Percentiles rank a stretch among this genome's conserved stretches.
These are phyloP conservation scores for Cercopithecus hamlyni DNA, from an alignment of 2,797 vertebrate species.

Conservation along the genomic window DNA sequence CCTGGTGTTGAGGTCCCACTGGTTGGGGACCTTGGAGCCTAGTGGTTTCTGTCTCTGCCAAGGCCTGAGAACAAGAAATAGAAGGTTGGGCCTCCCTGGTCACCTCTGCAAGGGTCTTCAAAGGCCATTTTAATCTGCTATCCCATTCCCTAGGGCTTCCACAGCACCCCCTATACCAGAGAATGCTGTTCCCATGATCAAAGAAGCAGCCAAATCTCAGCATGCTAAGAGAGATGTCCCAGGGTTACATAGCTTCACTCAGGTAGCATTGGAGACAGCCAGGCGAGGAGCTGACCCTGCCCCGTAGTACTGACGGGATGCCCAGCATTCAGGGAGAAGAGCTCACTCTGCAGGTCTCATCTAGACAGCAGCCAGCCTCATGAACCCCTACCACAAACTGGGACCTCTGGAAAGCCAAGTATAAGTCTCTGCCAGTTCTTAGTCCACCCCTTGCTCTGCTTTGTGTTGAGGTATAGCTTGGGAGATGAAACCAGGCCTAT, in stretches of 20 bases:
- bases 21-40: not conserved
- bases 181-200: not conserved
- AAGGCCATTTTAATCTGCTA: not conserved
- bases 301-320: not conserved
- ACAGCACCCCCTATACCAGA: not conserved
- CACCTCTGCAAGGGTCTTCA: not conserved
- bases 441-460: not conserved
- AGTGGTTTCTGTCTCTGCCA: constrained; percentile 7
- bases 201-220: not conserved
- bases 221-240: not conserved
- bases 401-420: not conserved
- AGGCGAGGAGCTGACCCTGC: not conserved
- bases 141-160: not conserved
- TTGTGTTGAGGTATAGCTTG: not conserved
- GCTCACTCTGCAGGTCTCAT: not conserved
- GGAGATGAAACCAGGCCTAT: not conserved
- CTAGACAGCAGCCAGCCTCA: not conserved
- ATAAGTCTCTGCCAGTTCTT: not conserved
- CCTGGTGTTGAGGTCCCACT: not conserved
- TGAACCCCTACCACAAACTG: not conserved
- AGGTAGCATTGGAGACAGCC: not conserved
- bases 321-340: not conserved
- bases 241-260: not conserved
- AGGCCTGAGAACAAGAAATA: not conserved
- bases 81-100: not conserved